A percentile compares a stretch with the other conserved stretches of the same genome.
Conservation (phyloP, 1,140 invertebrate genomes). For the Zaprionus africanus region DNA sequence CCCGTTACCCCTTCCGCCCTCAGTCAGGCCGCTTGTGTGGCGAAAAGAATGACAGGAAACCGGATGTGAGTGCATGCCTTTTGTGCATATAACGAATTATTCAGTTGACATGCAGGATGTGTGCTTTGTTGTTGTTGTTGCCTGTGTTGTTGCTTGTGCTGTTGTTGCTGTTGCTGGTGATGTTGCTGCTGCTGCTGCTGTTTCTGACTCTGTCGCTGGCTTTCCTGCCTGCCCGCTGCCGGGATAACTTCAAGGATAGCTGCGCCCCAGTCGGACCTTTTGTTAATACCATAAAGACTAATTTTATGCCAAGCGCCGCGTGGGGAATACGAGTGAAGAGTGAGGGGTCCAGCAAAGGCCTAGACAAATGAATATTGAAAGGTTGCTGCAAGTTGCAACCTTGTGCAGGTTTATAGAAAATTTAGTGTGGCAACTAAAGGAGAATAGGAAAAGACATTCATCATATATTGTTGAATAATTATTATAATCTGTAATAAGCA, state of each 20-base stretch:
- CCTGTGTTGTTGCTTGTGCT: constrained; percentile 50
- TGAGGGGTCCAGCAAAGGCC: not conserved
- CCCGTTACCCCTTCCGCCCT: constrained; percentile 5
- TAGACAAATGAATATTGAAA: constrained; percentile 3
- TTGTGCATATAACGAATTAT: constrained; percentile 83
- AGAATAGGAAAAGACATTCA: not conserved
- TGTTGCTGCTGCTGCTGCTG: constrained; percentile 52
- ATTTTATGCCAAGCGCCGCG: constrained; percentile 22
- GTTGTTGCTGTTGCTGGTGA: constrained; percentile 61
- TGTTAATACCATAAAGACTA: constrained; percentile 53
- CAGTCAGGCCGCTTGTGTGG: constrained; percentile 41
- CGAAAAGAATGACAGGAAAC: constrained; percentile 82
- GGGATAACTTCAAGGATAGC: constrained; percentile 8
- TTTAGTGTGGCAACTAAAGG: not conserved
- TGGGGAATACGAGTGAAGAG: not conserved
- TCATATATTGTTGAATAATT: not conserved
- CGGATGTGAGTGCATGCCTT: constrained; percentile 82
- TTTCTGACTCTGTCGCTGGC: constrained; percentile 33
- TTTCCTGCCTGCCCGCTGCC: constrained; percentile 26
- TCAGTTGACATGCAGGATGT: constrained; percentile 82
- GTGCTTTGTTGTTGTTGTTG: constrained; percentile 75
- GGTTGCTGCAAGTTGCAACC: not conserved
- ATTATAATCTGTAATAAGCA: not conserved
- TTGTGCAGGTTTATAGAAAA: not conserved
- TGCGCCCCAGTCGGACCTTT: not conserved